A percentile compares a stretch with the other conserved stretches of the same genome.
These are phyloP conservation scores for Stylophora pistillata DNA, from an alignment of 64 coral and sea anemone genomes.

Conservation along the genomic window DNA sequence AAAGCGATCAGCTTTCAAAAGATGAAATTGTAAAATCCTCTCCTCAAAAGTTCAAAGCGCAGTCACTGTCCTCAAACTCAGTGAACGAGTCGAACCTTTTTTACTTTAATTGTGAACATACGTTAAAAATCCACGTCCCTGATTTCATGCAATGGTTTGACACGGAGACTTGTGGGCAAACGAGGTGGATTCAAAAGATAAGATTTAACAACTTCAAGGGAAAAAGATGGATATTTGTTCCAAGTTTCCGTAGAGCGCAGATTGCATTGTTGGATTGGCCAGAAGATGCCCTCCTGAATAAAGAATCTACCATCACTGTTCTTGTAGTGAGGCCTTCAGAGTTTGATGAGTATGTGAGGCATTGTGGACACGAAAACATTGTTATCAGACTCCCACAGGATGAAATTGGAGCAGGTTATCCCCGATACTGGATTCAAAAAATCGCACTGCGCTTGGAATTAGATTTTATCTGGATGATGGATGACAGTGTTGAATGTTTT, in stretches of 20 bases:
- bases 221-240: constrained; percentile 33
- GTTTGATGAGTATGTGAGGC: constrained; percentile 26
- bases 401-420: constrained; percentile 11
- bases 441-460: constrained; percentile 19
- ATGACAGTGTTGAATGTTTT: constrained; percentile 36
- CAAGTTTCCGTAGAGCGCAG: constrained; percentile 14
- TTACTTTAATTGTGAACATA: constrained; percentile 19
- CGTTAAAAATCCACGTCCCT: constrained; percentile 3
- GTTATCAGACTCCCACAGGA: constrained; percentile 32
- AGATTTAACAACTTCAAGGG: not conserved
- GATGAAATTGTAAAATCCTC: not conserved
- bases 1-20: too few relatives aligned
- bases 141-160: not conserved
- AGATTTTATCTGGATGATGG: constrained; percentile 53
- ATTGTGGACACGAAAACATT: not conserved
- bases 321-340: constrained; percentile 23
- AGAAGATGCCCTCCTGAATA: too few relatives aligned
- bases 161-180: not conserved
- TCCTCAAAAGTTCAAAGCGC: not conserved
- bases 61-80: not conserved
- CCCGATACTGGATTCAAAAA: constrained; percentile 40
- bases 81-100: not conserved
- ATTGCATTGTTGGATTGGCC: constrained; percentile 30
- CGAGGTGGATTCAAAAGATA: not conserved
- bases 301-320: too few relatives aligned